Evolutionary conservation across 92 coral and sea anemone genomes (phyloP).

Genomic region (Zoanthus sansibaricus): DNA sequence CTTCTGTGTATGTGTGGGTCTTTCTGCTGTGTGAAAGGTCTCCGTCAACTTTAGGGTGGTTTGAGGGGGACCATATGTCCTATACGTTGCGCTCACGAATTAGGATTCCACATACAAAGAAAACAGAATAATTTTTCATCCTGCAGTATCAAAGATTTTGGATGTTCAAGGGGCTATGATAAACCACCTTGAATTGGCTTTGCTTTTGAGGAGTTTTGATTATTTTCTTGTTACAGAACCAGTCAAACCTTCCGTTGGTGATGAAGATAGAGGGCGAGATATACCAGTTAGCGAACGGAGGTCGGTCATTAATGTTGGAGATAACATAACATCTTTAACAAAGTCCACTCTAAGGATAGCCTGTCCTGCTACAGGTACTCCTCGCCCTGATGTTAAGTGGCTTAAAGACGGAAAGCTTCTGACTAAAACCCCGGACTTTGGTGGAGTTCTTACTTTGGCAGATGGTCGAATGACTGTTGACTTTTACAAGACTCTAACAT

Average conservation of each 20-base stretch:
- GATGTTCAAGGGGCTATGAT: no score
- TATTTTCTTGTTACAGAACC: background rate
- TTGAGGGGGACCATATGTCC: no score
- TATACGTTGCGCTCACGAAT: no score
- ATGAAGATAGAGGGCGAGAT: background rate
- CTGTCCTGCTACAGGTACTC: conserved; percentile 59
- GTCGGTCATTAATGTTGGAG: conserved; percentile 48
- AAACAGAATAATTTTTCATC: no score
- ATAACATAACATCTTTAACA: conserved; percentile 49
- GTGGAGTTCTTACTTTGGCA: conserved; percentile 30
- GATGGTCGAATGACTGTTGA: conserved; percentile 30
- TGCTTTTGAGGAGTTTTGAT: background rate
- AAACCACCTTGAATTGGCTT: no score
- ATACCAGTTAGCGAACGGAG: conserved; percentile 48
- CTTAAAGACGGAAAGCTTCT: conserved; percentile 62
- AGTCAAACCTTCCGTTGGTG: conserved; percentile 15
- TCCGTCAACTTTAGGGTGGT: no score
- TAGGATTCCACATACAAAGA: no score
- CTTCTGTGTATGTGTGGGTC: no score
- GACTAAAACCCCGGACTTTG: conserved; percentile 17
- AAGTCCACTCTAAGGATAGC: conserved; percentile 41
- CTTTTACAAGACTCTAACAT: conserved; percentile 66
- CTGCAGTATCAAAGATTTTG: no score
- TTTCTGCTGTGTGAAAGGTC: no score
- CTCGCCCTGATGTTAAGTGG: conserved; percentile 62